Base-by-base conservation (phyloP, 2,797 vertebrate species). In the Aselliscus stoliczkanus region DNA sequence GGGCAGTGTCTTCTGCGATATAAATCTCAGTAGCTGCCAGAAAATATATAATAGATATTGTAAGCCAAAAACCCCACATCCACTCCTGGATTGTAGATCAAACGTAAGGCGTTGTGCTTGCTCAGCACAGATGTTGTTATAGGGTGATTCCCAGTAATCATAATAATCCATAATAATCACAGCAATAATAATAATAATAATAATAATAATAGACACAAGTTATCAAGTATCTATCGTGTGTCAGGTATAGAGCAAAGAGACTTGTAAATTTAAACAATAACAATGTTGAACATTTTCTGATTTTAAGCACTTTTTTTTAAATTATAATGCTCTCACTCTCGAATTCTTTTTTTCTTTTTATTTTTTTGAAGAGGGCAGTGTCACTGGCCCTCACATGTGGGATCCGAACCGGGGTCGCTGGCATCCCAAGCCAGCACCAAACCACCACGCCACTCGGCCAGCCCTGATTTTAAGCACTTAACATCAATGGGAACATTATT, bases 11-110 rank as follows among this genome's bases (percentile, higher is more conserved):
- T 93, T 97, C 97, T 50, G 85, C 60, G 79, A 98, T 95, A 50
- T 97, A 97, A 96, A 98, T 94, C 96, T 98, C 96, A 81, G 83
- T 85, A 93, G 94, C 96, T 97, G 93, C 52, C 84, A 60, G 75
- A 81, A 94, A 96, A 97, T 17, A 27, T 37, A 76, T 37, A 90
- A 56, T 25, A 89, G 39, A 65, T 54, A 42, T 54, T 50, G 37
- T 17, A 56, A 93, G 64, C 62, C 13, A 25, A 96, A 50, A 97
- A n/a, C 7, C 14, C 15, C 14, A 82, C 94, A 52, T 75, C 37
- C 72, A 94, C 27, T 42, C 21, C 34, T 85, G 7, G 27, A 76
- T 84, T 84, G 95, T 65, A 87, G 54, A 81, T 69, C 64, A 92
- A 62, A 89, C 12, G 34, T 27, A 88, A 58, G 52, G 20, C 27